These are phyloP conservation scores for Montifringilla adamsi DNA, from an alignment of 2,113 vertebrate genomes.

Conservation along the genomic window DNA sequence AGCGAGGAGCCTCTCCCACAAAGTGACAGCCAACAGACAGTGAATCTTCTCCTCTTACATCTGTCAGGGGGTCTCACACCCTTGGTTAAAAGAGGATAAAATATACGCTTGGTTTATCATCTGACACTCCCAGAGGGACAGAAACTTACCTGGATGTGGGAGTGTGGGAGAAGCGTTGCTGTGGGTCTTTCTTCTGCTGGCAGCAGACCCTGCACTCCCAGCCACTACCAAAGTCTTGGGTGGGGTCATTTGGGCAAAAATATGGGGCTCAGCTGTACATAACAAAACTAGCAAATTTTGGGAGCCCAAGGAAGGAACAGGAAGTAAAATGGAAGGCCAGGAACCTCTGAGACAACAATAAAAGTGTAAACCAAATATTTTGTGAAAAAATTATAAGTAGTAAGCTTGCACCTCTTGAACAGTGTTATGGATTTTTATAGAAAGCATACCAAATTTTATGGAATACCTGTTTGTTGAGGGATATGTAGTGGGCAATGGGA, in stretches of 20 bases:
- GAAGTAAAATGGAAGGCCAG: background rate
- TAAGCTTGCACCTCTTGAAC: background rate
- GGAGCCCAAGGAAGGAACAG: background rate
- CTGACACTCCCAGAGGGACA: background rate
- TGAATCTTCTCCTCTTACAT: background rate
- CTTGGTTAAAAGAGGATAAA: background rate
- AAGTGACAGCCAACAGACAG: background rate
- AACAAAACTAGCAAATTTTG: background rate
- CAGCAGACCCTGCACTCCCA: background rate
- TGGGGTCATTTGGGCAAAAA: background rate
- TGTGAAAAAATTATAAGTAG: background rate
- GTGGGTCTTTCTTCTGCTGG: background rate
- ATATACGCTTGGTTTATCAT: background rate
- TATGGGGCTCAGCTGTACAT: background rate
- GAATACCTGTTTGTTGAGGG: background rate
- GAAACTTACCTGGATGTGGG: background rate
- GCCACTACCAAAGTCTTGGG: background rate
- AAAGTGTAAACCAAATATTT: background rate
- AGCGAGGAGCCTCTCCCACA: background rate
- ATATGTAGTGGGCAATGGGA: background rate
- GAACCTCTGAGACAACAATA: background rate
- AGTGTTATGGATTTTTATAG: background rate
- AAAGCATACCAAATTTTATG: background rate
- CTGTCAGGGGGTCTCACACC: background rate
- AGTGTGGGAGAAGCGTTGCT: background rate